Conservation (phyloP, 2,113 vertebrate genomes). For the Zapus hudsonius region DNA sequence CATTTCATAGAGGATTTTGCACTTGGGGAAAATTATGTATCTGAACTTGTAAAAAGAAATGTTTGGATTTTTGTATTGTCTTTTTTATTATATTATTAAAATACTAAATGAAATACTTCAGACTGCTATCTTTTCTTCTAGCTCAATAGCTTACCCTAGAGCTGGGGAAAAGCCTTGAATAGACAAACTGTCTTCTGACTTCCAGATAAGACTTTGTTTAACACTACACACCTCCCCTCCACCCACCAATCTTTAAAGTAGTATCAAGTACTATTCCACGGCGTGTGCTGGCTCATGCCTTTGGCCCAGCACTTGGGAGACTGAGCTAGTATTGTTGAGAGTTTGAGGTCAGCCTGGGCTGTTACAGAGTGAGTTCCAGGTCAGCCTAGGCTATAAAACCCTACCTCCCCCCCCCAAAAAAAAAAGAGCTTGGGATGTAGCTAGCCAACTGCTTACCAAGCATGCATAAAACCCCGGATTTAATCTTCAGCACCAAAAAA, state of each 20-base stretch:
- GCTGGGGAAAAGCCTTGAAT: neutral
- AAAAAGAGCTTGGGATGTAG: too few relatives aligned
- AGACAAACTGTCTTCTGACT: neutral
- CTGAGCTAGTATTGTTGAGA: too few relatives aligned
- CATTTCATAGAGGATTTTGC: constrained; percentile 98
- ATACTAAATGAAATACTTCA: constrained; percentile 86
- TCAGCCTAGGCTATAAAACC: too few relatives aligned
- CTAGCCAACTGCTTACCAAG: too few relatives aligned
- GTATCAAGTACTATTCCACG: too few relatives aligned
- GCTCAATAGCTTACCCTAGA: constrained; percentile 17
- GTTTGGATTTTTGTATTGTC: constrained; percentile 99
- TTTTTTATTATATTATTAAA: constrained; percentile 87
- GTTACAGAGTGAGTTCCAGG: too few relatives aligned
- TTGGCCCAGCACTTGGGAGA: too few relatives aligned
- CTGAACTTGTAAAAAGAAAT: constrained; percentile 97
- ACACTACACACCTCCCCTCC: neutral
- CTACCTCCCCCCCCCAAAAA: too few relatives aligned
- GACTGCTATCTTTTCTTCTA: constrained; percentile 72
- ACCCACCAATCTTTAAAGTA: neutral
- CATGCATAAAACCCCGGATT: too few relatives aligned
- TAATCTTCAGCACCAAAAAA: too few relatives aligned
- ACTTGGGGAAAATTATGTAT: constrained; percentile 94
- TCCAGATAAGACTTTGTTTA: neutral
- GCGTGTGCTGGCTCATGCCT: too few relatives aligned
- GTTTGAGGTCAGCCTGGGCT: too few relatives aligned